A percentile compares a stretch with the other conserved stretches of the same genome.
These are phyloP conservation scores for Gymnocephalus cernua DNA, from an alignment of 2,113 vertebrate species.

Conservation along the genomic window DNA sequence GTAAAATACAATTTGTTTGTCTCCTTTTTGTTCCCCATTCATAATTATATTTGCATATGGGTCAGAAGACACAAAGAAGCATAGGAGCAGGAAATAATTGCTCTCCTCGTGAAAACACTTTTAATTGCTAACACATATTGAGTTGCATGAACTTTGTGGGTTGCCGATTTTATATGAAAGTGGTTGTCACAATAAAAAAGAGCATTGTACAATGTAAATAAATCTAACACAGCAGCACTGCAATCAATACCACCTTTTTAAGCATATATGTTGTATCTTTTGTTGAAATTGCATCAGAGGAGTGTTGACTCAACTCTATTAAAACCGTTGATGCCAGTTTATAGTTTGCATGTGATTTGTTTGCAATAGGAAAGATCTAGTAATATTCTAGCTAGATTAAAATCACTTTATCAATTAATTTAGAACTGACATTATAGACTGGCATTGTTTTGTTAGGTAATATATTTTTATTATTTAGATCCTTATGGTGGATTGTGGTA, in stretches of 20 bases:
- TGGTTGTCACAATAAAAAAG: not conserved
- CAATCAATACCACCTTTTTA: not conserved
- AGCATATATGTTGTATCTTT: not conserved
- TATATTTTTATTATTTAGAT: not conserved
- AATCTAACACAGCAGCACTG: not conserved
- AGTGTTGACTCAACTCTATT: not conserved
- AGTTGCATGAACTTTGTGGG: not conserved
- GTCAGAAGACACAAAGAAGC: not conserved
- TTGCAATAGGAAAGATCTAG: not conserved
- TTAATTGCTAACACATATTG: not conserved
- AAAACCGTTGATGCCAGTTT: not conserved
- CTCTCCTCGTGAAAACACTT: not conserved
- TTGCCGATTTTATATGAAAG: not conserved
- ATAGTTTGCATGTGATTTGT: not conserved
- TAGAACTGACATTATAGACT: not conserved
- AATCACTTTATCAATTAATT: not conserved
- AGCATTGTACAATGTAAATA: not conserved
- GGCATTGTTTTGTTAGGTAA: too few relatives aligned
- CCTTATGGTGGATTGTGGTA: not conserved
- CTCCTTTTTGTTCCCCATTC: not conserved
- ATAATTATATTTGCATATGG: constrained; percentile 7
- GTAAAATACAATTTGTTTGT: not conserved
- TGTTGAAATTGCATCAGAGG: not conserved
- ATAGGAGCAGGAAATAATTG: not conserved
- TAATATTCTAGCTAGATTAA: too few relatives aligned